Evolutionary conservation across 2,113 vertebrate species (phyloP).

Genomic region (Tauraco erythrolophus): DNA sequence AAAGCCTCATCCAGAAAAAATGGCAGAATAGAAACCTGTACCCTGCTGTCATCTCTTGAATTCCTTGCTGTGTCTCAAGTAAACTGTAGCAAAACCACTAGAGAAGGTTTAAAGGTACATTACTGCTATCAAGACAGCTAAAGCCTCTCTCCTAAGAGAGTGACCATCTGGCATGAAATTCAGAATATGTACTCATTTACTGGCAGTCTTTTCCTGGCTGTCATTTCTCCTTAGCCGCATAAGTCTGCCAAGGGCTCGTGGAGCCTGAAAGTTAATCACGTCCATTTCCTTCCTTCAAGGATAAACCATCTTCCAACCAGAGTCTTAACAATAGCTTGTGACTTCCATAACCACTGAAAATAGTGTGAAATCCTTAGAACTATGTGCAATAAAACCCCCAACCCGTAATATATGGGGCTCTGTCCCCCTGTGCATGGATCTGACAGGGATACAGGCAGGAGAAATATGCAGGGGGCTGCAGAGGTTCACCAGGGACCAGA

Average conservation of each 20-base stretch:
- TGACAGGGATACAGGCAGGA: not conserved
- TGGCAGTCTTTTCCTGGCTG: not conserved
- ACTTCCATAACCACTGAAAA: not conserved
- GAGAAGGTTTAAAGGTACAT: not conserved
- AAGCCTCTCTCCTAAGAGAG: not conserved
- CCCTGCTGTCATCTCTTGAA: not conserved
- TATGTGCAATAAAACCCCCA: not conserved
- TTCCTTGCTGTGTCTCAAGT: not conserved
- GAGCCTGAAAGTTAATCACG: not conserved
- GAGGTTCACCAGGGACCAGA: not conserved
- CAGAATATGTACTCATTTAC: not conserved
- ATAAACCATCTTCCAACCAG: not conserved
- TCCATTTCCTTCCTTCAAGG: not conserved
- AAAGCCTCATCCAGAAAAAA: not conserved
- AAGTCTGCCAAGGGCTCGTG: not conserved
- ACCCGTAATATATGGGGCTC: not conserved
- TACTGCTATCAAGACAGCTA: not conserved
- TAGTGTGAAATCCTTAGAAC: not conserved
- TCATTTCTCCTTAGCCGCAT: not conserved
- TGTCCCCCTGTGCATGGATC: not conserved
- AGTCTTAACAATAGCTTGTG: not conserved
- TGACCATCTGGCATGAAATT: slow-evolving; percentile 12
- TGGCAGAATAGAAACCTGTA: not conserved
- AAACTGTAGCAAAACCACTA: not conserved
- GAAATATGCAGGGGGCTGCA: rapidly evolving